Percentiles rank a stretch among this genome's conserved stretches.
These are phyloP conservation scores for Lasioglossum lativentre DNA, from an alignment of 2,888 invertebrate genomes.

Conservation along the genomic window DNA sequence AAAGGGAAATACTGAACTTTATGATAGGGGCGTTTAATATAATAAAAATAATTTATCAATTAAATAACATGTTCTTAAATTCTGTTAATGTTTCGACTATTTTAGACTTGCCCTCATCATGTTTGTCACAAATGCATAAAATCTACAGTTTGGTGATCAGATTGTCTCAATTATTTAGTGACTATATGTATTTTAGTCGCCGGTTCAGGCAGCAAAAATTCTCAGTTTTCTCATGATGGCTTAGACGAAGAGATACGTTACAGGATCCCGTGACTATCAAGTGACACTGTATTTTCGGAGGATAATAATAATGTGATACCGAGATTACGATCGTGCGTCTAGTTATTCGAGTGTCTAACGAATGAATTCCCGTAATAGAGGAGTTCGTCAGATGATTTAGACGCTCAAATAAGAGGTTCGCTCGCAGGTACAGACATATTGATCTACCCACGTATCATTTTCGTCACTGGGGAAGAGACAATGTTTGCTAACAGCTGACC, in stretches of 20 bases:
- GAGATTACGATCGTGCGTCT: conserved; percentile 58
- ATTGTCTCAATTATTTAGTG: neutral
- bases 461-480: neutral
- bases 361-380: conserved; percentile 51
- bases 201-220: conserved; percentile 11
- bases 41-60: neutral
- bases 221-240: conserved; percentile 26
- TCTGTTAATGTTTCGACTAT: neutral
- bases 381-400: conserved; percentile 54
- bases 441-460: neutral
- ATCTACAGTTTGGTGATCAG: neutral
- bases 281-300: conserved; percentile 61
- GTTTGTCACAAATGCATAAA: neutral
- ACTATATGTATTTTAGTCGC: neutral
- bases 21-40: neutral
- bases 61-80: neutral
- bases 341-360: conserved; percentile 52
- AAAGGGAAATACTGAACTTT: neutral
- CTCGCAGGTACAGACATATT: neutral
- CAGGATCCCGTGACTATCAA: conserved; percentile 64
- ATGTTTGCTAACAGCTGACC: neutral
- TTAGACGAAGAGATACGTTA: conserved; percentile 54
- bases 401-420: conserved; percentile 35
- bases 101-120: neutral
- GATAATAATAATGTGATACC: conserved; percentile 63